Conservation (phyloP, 2,113 vertebrate genomes). For the Platichthys stellatus region DNA sequence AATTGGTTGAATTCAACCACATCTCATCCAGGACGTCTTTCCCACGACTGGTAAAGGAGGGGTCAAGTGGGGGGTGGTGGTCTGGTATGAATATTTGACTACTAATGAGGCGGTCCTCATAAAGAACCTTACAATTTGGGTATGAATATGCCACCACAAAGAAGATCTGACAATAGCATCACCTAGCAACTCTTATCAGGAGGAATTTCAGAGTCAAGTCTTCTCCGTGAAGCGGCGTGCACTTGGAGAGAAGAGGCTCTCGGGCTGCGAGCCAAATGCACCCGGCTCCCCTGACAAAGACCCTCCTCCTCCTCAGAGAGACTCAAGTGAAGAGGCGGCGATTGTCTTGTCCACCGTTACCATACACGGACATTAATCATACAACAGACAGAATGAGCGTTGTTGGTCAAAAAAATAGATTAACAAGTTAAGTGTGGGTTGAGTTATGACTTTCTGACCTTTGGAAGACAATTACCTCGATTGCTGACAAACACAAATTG, state of each 20-base stretch:
- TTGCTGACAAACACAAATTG: slow-evolving; percentile 45
- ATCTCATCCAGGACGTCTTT: slow-evolving; percentile 73
- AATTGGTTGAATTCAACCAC: slow-evolving; percentile 67
- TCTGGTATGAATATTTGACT: slow-evolving; percentile 84
- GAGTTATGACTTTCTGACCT: slow-evolving; percentile 70
- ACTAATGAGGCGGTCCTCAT: slow-evolving; percentile 81
- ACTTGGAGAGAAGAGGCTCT: slow-evolving; percentile 76
- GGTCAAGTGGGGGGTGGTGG: slow-evolving; percentile 80
- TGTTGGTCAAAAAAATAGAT: slow-evolving; percentile 65
- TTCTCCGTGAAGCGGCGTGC: slow-evolving; percentile 69
- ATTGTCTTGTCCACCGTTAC: slow-evolving; percentile 67
- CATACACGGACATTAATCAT: slow-evolving; percentile 74
- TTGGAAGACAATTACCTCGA: slow-evolving; percentile 36
- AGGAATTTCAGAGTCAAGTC: slow-evolving; percentile 85
- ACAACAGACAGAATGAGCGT: slow-evolving; percentile 67
- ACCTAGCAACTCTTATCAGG: slow-evolving; percentile 80
- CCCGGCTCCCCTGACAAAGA: slow-evolving; percentile 71
- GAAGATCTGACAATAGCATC: slow-evolving; percentile 77
- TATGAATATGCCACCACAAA: slow-evolving; percentile 84
- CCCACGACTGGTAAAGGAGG: slow-evolving; percentile 82
- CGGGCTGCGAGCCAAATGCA: slow-evolving; percentile 71
- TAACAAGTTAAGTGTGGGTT: slow-evolving; percentile 79
- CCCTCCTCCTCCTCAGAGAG: slow-evolving; percentile 46
- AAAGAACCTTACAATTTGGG: slow-evolving; percentile 76
- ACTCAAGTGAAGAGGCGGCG: slow-evolving; percentile 60